Evolutionary conservation across 2,113 vertebrate species (phyloP).

Genomic region (Pelecanus crispus): DNA sequence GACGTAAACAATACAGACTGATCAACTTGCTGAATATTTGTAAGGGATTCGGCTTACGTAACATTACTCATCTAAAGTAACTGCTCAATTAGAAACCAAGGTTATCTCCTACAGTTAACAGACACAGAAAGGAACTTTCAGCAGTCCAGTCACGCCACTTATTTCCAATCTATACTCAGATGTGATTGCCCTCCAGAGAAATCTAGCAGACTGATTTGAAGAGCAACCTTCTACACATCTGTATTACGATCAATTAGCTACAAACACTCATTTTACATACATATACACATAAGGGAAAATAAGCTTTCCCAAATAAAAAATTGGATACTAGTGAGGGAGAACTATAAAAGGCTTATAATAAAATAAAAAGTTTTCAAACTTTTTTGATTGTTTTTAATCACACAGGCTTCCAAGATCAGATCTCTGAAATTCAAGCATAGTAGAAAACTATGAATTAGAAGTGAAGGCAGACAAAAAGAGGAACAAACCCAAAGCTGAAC

Average conservation of each 20-base stretch:
- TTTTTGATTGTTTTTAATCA: background rate
- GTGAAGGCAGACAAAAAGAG: background rate
- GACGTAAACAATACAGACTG: background rate
- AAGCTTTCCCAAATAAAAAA: background rate
- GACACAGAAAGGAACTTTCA: background rate
- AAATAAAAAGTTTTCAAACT: background rate
- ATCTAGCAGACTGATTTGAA: background rate
- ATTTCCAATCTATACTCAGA: background rate
- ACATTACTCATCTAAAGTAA: background rate
- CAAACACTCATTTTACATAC: background rate
- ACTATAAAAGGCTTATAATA: background rate
- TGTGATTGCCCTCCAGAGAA: background rate
- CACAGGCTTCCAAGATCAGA: background rate
- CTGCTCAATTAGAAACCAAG: background rate
- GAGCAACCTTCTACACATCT: background rate
- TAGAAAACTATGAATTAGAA: background rate
- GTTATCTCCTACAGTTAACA: background rate
- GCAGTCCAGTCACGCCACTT: background rate
- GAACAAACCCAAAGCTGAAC: background rate
- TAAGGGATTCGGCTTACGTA: background rate
- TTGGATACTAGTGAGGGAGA: background rate
- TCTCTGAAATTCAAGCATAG: background rate
- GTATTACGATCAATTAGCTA: background rate
- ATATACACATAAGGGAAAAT: fast-evolving
- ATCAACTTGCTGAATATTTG: background rate